These are phyloP conservation scores for Liparis tanakae DNA, from an alignment of 2,797 vertebrate genomes.

Conservation along the genomic window DNA sequence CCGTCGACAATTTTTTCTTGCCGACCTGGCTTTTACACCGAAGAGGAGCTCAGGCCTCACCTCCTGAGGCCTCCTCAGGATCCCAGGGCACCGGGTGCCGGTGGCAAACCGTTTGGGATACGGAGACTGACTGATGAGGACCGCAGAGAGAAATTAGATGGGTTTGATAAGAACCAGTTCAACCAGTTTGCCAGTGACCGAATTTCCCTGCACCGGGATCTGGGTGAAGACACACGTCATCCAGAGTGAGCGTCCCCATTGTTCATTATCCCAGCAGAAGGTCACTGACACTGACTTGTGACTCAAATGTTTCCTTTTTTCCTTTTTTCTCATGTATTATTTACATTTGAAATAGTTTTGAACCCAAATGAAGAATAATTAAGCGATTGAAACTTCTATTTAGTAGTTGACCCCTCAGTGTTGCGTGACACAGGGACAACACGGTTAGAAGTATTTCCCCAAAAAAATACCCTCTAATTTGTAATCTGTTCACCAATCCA, in stretches of 20 bases:
- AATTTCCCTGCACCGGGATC: slow-evolving; percentile 87
- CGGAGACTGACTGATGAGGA: slow-evolving; percentile 73
- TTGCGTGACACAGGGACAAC: background rate
- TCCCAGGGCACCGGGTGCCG: slow-evolving; percentile 78
- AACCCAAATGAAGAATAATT: background rate
- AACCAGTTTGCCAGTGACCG: slow-evolving; percentile 89
- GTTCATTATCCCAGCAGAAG: background rate
- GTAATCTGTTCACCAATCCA: background rate
- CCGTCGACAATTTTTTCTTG: slow-evolving; percentile 70
- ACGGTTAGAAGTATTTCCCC: background rate
- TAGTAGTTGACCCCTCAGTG: background rate
- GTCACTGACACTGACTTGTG: background rate
- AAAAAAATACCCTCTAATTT: too few species aligned
- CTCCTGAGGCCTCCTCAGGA: slow-evolving; percentile 84
- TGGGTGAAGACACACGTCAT: slow-evolving; percentile 85
- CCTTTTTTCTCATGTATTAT: background rate
- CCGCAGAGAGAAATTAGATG: slow-evolving; percentile 76
- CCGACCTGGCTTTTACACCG: slow-evolving; percentile 81
- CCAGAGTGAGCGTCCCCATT: slow-evolving; percentile 81
- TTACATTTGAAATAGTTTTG: background rate
- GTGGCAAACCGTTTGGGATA: slow-evolving; percentile 83
- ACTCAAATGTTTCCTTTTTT: background rate
- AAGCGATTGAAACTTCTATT: background rate
- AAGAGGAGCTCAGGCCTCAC: slow-evolving; percentile 82
- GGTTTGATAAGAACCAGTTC: slow-evolving; percentile 85